These are phyloP conservation scores for Scomber japonicus DNA, from an alignment of 2,113 vertebrate genomes.

Conservation along the genomic window DNA sequence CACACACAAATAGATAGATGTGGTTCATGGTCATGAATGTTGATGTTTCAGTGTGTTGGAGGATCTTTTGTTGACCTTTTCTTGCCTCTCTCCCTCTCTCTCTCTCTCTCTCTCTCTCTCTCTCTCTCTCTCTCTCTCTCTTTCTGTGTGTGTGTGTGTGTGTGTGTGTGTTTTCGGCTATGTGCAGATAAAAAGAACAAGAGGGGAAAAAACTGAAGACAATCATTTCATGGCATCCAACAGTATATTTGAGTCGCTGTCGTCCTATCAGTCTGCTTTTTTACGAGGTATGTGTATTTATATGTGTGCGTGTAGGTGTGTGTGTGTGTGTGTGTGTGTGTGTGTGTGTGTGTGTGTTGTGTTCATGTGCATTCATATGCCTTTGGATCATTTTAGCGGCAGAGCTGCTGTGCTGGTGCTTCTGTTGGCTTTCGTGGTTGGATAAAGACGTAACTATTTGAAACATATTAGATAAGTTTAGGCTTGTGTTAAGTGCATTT, in stretches of 20 bases:
- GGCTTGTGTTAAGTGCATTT: too few species aligned
- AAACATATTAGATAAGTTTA: too few species aligned
- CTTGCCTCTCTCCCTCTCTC: neutral
- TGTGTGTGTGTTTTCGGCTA: slow-evolving; percentile 3
- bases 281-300: slow-evolving; percentile 38
- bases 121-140: too few species aligned
- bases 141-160: neutral
- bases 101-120: too few species aligned
- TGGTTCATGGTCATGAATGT: slow-evolving; percentile 45
- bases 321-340: too few species aligned
- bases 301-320: neutral
- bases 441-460: too few species aligned
- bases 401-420: neutral
- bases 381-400: too few species aligned
- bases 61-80: slow-evolving; percentile 1
- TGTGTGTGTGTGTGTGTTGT: too few species aligned
- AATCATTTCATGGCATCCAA: slow-evolving; percentile 55
- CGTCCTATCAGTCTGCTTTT: slow-evolving; percentile 12
- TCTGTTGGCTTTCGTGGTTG: neutral
- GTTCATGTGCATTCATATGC: too few species aligned
- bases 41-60: slow-evolving; percentile 12
- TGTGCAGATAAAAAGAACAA: neutral
- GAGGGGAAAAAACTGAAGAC: neutral
- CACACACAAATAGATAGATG: slow-evolving; percentile 13
- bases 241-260: slow-evolving; percentile 53